Evolutionary conservation across 2,113 vertebrate genomes (phyloP).

Genomic region (Hippocampus mohnikei): DNA sequence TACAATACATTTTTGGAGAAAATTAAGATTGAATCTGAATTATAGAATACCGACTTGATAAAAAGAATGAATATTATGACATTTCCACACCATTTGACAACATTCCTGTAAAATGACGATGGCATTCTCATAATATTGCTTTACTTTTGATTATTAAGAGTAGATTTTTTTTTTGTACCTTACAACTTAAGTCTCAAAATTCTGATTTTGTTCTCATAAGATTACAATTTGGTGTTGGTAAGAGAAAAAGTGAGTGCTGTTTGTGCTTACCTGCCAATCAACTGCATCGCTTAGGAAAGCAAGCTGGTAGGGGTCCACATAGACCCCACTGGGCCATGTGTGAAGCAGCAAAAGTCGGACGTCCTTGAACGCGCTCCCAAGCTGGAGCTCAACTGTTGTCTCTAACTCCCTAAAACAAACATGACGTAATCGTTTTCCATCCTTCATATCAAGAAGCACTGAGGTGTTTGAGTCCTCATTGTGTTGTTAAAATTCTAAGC

Average conservation of each 20-base stretch:
- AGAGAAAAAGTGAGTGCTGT: neutral
- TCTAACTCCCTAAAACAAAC: slow-evolving; percentile 77
- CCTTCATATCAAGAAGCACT: neutral
- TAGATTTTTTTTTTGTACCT: no score
- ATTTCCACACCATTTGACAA: no score
- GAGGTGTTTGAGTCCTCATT: no score
- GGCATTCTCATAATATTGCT: neutral
- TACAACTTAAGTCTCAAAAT: no score
- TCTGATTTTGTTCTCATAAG: no score
- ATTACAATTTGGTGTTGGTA: neutral
- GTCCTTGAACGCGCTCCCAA: slow-evolving; percentile 31
- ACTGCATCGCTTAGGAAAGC: slow-evolving; percentile 72
- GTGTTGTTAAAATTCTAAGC: neutral
- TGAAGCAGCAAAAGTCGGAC: slow-evolving; percentile 73
- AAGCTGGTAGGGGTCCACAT: slow-evolving; percentile 87
- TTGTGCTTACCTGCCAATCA: slow-evolving; percentile 70
- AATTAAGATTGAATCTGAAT: no score
- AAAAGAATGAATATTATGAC: no score
- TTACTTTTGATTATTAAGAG: neutral
- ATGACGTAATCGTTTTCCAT: neutral
- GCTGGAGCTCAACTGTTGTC: slow-evolving; percentile 70
- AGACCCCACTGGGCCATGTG: slow-evolving; percentile 78
- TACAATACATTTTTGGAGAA: no score
- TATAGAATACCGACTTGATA: no score
- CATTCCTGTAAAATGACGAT: neutral